Base-by-base conservation (phyloP, 2,888 invertebrate species). In the Ferrisia virgata region DNA sequence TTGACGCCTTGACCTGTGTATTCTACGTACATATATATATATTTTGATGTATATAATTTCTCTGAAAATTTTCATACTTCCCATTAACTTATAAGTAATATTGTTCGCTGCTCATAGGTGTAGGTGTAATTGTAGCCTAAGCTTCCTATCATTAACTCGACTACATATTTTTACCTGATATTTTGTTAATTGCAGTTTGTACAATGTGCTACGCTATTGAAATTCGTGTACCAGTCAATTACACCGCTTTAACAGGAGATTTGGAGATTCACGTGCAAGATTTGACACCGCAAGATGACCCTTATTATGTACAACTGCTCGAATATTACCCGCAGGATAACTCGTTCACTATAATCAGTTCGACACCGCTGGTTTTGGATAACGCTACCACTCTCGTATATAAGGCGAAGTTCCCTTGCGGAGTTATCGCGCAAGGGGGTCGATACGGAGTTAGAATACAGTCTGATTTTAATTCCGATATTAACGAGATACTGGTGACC, bases 171-270 rank as follows among this genome's bases (percentile, higher is more conserved):
- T n/a, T n/a, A n/a, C n/a, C n/a, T n/a, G n/a, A n/a, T n/a, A n/a
- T n/a, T n/a, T n/a, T n/a, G n/a, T n/a, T n/a, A n/a, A n/a, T n/a
- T 15, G n/a, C 72, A 72, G 72, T 72, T 18, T 72, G 33, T 33
- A 72, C 72, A 72, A 72, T 72, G 72, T 72, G 72, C 72, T 33
- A 72, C 33, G 72, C 72, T 47, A 69, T 84, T 6, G 84, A 64
- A 79, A 84, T 84, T 31, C 79, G 79, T 79, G 91, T 94, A 87
- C 94, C 95, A n/a, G 91, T 92, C 86, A 91, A 92, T 78, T 93
- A 95, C 88, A 93, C 93, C 85, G 95, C 95, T 39, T 90, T 95
- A 87, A 94, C 94, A 86, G 95, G 95, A 86, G 95, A 95, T 89
- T 91, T 95, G 85, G 93, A 92, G 88, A 91, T 95, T 86, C 91